Evolutionary conservation across 2,888 invertebrate genomes (phyloP), one percentile per base, ranked within the genome.

Genomic region (Ferdinandea cuprea): DNA sequence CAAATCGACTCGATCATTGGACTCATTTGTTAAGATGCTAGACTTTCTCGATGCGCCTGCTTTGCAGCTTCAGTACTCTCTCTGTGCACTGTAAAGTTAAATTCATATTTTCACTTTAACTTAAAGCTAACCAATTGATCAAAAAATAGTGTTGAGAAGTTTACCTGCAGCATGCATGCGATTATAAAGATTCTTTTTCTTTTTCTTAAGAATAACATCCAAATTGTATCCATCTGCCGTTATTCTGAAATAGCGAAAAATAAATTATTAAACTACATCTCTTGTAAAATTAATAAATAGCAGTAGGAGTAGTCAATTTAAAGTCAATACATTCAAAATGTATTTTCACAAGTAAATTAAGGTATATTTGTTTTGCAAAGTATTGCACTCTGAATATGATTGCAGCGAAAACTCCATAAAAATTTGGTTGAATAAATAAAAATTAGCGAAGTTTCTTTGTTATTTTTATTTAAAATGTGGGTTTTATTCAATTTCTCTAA

Each of bases 181-280:
- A 86, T 89, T 90, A 44, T 89, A 89, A 3, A 90, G 86, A 86
- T 90, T 90, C 68, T 89, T 90, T 77, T 89, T 90, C 86, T 91
- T 91, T 87, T 90, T 90, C 80, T 90, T 90, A 17, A 90, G 86
- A 42, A 91, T 87, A 3, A 81, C 80, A 83, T 90, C 91, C 83
- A 90, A 88, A 85, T 89, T 89, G 74, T 90, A 90, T 58, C 87
- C 88, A 40, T 90, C 91, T 58, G 87, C 50, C 3, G 87, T 85
- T 73, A 87, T 86, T 87, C 90, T 90, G 68, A 28, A 80, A 86
- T 2, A 9, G 40, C 2, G 9, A 40, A 69, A 46, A 54, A 8
- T 3, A 6, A 40, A 40, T 32, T 15, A 48, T 7, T 3, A 7
- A 32, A 17, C n/a, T n/a, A n/a, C n/a, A n/a, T 42, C 7, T 17